These are phyloP conservation scores for Protosalanx chinensis DNA, from an alignment of 2,797 vertebrate species.

Conservation along the genomic window DNA sequence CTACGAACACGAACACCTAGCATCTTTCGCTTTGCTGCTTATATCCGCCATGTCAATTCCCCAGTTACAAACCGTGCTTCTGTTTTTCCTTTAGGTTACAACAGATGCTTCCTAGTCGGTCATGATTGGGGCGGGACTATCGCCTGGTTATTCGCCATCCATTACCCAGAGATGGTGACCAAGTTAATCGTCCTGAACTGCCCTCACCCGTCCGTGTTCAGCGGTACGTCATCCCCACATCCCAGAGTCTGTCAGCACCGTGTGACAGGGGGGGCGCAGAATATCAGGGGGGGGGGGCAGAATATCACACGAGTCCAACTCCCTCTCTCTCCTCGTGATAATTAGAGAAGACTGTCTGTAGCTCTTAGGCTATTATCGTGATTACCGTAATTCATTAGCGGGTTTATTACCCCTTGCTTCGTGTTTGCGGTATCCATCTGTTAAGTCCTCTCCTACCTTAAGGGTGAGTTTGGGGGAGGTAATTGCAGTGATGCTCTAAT, in stretches of 20 bases:
- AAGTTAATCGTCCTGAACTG: constrained; percentile 96
- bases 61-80: background rate
- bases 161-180: constrained; percentile 96
- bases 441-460: constrained; percentile 46
- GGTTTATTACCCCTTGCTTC: constrained; percentile 44
- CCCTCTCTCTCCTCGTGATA: background rate
- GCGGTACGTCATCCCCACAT: constrained; percentile 74
- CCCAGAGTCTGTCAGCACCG: background rate
- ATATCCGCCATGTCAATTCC: background rate
- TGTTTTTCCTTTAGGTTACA: constrained; percentile 81
- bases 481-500: constrained; percentile 55
- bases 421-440: constrained; percentile 62
- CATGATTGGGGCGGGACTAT: constrained; percentile 98
- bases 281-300: no score
- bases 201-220: constrained; percentile 92
- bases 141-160: constrained; percentile 93
- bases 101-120: constrained; percentile 93
- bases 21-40: background rate
- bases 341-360: constrained; percentile 35
- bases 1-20: background rate
- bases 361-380: constrained; percentile 45
- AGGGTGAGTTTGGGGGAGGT: constrained; percentile 49
- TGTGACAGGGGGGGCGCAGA: background rate
- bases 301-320: background rate
- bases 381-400: constrained; percentile 60